These are phyloP conservation scores for Aurelia sp. DNA, from an alignment of 30 jellyfish, hydroid and myxozoan genomes.

Conservation along the genomic window DNA sequence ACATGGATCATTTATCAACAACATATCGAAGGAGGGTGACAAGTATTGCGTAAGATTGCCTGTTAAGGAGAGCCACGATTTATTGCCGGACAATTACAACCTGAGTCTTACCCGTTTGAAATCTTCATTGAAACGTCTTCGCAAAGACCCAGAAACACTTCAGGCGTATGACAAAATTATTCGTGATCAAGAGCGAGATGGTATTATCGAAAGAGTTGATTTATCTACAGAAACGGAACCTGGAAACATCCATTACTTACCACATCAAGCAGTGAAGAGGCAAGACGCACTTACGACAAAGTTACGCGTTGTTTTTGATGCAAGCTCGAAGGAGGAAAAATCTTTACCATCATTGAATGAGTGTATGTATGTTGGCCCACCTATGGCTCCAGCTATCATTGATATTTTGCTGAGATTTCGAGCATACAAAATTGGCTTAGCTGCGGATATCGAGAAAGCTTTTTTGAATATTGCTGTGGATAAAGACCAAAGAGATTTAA, in stretches of 20 bases:
- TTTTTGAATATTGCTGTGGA: too few relatives aligned
- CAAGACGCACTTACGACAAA: constrained; percentile 22
- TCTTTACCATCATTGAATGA: constrained; percentile 38
- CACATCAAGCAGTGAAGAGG: constrained; percentile 30
- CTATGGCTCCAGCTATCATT: constrained; percentile 37
- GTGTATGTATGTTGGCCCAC: constrained; percentile 32
- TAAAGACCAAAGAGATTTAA: too few relatives aligned
- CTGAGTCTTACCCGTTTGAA: constrained; percentile 23
- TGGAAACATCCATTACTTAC: constrained; percentile 23
- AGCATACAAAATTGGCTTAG: constrained; percentile 30
- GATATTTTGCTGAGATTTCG: constrained; percentile 29
- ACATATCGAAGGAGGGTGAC: not conserved
- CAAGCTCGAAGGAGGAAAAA: constrained; percentile 5
- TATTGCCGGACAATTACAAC: constrained; percentile 31
- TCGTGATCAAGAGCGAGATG: constrained; percentile 14
- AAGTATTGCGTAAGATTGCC: not conserved
- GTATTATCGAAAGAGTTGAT: constrained; percentile 28
- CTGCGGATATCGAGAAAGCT: too few relatives aligned
- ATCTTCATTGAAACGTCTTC: not conserved
- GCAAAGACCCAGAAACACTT: constrained; percentile 1
- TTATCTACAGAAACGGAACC: not conserved
- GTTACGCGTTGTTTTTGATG: constrained; percentile 29
- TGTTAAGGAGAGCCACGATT: constrained; percentile 5
- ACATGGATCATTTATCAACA: constrained; percentile 16
- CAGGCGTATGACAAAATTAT: constrained; percentile 22